phyloP scores from a whole-genome alignment of 2,113 vertebrate genomes.

The Rhynchopsitta pachyrhyncha region DNA sequence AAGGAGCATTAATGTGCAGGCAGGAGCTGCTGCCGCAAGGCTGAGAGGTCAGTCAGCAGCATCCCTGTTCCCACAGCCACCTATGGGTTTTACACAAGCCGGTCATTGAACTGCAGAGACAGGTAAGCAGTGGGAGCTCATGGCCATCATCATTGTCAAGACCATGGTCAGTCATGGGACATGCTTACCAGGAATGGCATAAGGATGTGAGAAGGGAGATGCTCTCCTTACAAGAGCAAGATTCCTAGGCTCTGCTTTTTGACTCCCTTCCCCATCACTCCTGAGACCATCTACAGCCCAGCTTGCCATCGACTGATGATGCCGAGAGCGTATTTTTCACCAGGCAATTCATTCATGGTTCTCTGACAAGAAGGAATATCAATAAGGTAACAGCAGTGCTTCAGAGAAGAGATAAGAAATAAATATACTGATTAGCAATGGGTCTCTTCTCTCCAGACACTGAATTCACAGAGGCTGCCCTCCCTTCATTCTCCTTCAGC shows the following conservation, averaged over 20 bases:
- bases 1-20: background rate
- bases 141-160: background rate
- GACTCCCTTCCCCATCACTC: background rate
- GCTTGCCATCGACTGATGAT: accelerated
- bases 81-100: background rate
- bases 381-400: background rate
- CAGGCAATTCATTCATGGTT: background rate
- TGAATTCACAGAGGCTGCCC: accelerated
- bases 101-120: background rate
- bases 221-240: background rate
- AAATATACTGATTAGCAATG: background rate
- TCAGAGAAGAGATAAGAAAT: background rate
- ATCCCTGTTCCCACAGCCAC: background rate
- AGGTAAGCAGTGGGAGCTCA: background rate
- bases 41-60: background rate
- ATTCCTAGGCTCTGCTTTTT: background rate
- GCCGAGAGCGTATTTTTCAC: background rate
- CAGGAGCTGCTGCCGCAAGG: background rate
- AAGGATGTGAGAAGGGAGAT: background rate
- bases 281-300: background rate
- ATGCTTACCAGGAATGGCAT: background rate
- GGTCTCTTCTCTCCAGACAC: background rate
- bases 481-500: background rate
- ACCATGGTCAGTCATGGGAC: background rate
- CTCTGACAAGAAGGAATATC: background rate